Evolutionary conservation across 2,113 vertebrate species (phyloP).

Genomic region (Lathamus discolor): DNA sequence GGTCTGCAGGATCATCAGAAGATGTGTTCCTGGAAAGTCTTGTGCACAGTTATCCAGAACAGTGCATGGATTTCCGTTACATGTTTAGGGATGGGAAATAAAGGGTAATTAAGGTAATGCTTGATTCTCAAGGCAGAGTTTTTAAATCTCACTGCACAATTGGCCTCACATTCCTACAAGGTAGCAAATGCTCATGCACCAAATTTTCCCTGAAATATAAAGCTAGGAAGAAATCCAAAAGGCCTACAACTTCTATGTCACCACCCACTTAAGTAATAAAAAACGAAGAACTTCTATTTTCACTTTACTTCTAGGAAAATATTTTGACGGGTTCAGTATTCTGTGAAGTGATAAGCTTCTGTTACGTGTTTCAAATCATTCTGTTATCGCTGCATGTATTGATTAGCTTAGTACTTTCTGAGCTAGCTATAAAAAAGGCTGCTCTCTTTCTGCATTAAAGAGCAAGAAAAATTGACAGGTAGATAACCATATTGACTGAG

Average conservation of each 20-base stretch:
- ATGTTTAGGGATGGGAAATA: neutral
- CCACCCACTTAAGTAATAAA: constrained; percentile 59
- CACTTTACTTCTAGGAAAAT: constrained; percentile 70
- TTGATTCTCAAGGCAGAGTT: constrained; percentile 10
- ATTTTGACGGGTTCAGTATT: constrained; percentile 76
- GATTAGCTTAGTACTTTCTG: constrained; percentile 74
- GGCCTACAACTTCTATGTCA: constrained; percentile 51
- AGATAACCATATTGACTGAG: constrained; percentile 81
- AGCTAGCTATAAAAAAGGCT: constrained; percentile 68
- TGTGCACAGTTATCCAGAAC: neutral
- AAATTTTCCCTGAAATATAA: constrained; percentile 19
- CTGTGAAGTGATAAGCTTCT: constrained; percentile 72
- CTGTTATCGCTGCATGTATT: constrained; percentile 75
- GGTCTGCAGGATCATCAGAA: neutral
- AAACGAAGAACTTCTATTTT: constrained; percentile 66
- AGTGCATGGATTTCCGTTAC: constrained; percentile 3
- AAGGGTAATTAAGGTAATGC: neutral
- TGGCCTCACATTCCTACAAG: neutral
- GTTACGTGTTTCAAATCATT: constrained; percentile 75
- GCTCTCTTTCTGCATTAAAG: constrained; percentile 67
- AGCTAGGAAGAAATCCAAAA: constrained; percentile 53
- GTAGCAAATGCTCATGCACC: neutral
- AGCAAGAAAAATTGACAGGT: constrained; percentile 77
- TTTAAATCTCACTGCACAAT: neutral
- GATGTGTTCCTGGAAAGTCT: neutral